Evolutionary conservation across 2,113 vertebrate species (phyloP).

Genomic region (Pteruthius melanotis): DNA sequence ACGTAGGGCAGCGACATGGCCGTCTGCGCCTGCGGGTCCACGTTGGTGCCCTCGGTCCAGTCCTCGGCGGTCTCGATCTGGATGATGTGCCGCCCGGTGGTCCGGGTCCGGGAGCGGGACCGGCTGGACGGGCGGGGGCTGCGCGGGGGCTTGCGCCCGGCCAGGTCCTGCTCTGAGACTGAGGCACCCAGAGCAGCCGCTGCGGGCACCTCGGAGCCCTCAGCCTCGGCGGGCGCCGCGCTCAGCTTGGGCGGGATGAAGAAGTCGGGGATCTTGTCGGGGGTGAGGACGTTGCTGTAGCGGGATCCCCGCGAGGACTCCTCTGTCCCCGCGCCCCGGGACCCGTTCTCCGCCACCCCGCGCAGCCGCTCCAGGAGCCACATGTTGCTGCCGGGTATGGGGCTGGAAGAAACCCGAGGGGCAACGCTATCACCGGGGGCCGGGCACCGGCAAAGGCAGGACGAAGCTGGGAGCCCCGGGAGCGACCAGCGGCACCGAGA

Average conservation of each 20-base stretch:
- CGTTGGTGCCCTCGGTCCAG: conserved; percentile 78
- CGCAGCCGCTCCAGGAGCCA: conserved; percentile 94
- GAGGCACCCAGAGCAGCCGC: conserved; percentile 73
- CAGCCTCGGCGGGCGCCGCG: conserved; percentile 75
- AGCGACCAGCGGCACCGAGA: background rate
- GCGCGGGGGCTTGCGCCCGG: conserved; percentile 74
- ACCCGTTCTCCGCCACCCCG: conserved; percentile 81
- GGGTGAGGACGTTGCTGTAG: conserved; percentile 95
- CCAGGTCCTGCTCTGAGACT: conserved; percentile 78
- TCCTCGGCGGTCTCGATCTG: conserved; percentile 94
- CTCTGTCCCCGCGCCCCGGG: conserved; percentile 73
- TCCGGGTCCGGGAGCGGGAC: conserved; percentile 74
- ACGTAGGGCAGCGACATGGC: conserved; percentile 91
- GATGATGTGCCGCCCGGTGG: conserved; percentile 89
- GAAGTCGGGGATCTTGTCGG: conserved; percentile 96
- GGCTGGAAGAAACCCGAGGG: background rate
- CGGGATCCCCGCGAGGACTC: conserved; percentile 59
- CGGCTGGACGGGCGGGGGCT: conserved; percentile 85
- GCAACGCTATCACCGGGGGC: background rate
- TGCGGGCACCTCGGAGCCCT: conserved; percentile 61
- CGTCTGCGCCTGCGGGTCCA: conserved; percentile 85
- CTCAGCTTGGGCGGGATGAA: conserved; percentile 94
- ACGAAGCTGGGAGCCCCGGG: background rate
- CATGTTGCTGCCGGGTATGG: conserved; percentile 69
- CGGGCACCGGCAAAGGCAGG: background rate